Percentiles rank a stretch among this genome's conserved stretches.
phyloP scores from a whole-genome alignment of 2,888 invertebrate species.

The Philhelius pedissequus region DNA sequence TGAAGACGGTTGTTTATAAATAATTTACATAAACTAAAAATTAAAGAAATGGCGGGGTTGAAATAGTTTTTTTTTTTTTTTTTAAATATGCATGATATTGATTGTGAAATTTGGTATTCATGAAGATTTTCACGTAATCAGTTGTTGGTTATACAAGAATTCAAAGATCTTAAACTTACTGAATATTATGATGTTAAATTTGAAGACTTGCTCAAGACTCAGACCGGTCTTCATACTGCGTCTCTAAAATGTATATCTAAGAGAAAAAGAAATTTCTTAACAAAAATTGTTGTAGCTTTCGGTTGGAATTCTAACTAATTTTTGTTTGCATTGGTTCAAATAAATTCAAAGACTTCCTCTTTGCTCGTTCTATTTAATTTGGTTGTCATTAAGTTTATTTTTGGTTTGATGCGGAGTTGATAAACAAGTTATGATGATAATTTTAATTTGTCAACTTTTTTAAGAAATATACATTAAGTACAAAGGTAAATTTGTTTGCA shows the following conservation, averaged over 20 bases:
- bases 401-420: neutral
- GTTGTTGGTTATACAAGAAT: neutral
- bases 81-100: neutral
- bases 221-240: neutral
- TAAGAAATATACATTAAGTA: neutral
- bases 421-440: constrained; percentile 48
- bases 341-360: constrained; percentile 32
- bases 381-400: constrained; percentile 24
- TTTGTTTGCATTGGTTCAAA: constrained; percentile 23
- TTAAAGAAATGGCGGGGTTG: neutral
- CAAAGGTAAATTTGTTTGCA: neutral
- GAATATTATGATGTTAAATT: neutral
- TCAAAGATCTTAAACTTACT: neutral
- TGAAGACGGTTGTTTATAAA: neutral
- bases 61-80: neutral
- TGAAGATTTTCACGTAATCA: neutral
- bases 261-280: neutral
- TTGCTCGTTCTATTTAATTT: neutral
- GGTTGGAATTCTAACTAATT: too few species aligned
- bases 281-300: neutral
- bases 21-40: neutral
- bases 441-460: constrained; percentile 5
- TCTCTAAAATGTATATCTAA: too few species aligned
- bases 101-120: neutral
- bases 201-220: neutral